Evolutionary conservation across 2,113 vertebrate species (phyloP), one percentile per base, ranked within the genome.

Genomic region (Elephantulus edwardii): DNA sequence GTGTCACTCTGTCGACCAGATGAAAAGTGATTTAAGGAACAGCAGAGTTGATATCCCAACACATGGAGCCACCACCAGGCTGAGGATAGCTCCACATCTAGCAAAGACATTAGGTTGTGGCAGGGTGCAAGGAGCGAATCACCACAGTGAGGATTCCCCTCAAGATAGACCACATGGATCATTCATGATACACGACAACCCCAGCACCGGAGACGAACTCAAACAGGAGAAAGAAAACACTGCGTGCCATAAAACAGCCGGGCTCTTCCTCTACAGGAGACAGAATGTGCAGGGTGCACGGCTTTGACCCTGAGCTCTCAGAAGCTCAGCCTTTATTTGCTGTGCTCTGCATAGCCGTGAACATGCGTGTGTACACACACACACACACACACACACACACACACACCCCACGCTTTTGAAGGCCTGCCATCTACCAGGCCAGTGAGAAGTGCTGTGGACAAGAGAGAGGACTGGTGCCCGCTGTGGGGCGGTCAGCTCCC

Each of bases 1-100:
- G 79, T 72, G 91, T 88, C 10, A 50, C 88, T 56, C n/a, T 82
- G 83, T 83, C 78, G 80, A 83, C 78, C 40, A 76, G 93, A 95
- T 68, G 86, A 83, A 90, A 9, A 66, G 82, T 75, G 42, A 82
- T 89, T 88, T 82, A 79, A 85, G 89, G 84, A 84, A 89, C 72
- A 64, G 76, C n/a, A 35, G 20, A 88, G 86, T 91, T 83, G 93
- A 76, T 74, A 79, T 80, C 38, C 17, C 58, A 74, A 76, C 66
- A 35, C 75, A 72, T 0, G 33, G 85, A 83, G 85, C 79, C 58
- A 88, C 62, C 60, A 40, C 28, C 72, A 74, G 86, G 91, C 68
- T 4, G 82, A 74, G 76, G 3, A 17, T 38, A 64, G 75, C 33
- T 19, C 82, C 82, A 20, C 0, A 0, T 78, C 75, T 70, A 58